Conservation (phyloP, 2,113 vertebrate species). For the Egretta garzetta region DNA sequence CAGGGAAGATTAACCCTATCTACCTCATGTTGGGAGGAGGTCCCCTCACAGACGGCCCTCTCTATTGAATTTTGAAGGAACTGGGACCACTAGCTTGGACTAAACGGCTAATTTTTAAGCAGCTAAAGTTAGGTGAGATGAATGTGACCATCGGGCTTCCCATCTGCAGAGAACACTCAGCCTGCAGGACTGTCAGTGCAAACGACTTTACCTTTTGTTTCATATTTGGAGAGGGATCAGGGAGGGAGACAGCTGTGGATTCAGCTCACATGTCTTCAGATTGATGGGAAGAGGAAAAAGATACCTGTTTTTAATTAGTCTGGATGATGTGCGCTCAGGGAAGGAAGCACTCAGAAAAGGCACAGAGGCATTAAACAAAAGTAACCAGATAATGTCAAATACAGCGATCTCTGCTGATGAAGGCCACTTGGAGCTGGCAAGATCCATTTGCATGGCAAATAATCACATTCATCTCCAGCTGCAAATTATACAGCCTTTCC, state of each 20-base stretch:
- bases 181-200: not conserved
- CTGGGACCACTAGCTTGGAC: not conserved
- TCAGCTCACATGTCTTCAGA: constrained; percentile 34
- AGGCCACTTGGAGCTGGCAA: constrained; percentile 59
- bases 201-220: constrained; percentile 24
- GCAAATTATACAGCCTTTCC: constrained; percentile 58
- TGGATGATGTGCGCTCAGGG: constrained; percentile 41
- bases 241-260: not conserved
- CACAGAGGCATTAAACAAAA: constrained; percentile 33
- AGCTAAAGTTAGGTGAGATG: not conserved
- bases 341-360: constrained; percentile 23
- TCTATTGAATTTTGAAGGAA: not conserved
- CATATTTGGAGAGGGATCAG: not conserved
- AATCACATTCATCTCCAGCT: constrained; percentile 63
- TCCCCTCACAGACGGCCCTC: not conserved
- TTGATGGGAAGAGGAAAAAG: constrained; percentile 43
- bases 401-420: constrained; percentile 66
- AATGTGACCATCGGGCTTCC: not conserved
- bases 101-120: not conserved
- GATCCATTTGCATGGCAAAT: constrained; percentile 51
- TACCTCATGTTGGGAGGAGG: not conserved
- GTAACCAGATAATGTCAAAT: constrained; percentile 61
- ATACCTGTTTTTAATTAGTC: constrained; percentile 56
- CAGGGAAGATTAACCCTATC: not conserved
- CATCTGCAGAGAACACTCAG: not conserved